These are phyloP conservation scores for Callimico goeldii DNA, from an alignment of 2,797 vertebrate genomes.

Conservation along the genomic window DNA sequence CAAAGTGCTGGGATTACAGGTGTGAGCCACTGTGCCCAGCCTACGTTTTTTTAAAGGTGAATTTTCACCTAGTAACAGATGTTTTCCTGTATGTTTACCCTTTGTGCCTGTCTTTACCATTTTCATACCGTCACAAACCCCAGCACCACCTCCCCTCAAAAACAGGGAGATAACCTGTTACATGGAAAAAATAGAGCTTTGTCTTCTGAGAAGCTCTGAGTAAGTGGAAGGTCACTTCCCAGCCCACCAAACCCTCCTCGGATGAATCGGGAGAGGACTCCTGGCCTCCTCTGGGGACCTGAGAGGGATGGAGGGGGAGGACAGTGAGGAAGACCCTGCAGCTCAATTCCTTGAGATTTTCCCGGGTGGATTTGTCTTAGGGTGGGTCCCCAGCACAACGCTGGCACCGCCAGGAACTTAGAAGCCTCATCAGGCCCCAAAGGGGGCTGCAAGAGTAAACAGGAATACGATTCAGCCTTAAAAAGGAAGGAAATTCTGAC, in stretches of 20 bases:
- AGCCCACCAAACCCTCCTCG: background rate
- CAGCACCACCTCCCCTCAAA: background rate
- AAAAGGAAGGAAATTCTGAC: background rate
- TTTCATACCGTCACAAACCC: background rate
- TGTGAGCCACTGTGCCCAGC: too few relatives aligned
- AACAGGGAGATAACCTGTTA: background rate
- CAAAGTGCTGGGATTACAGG: background rate
- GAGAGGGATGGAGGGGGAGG: background rate
- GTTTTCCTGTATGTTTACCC: background rate
- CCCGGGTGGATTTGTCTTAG: background rate
- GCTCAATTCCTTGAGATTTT: background rate
- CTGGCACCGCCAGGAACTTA: background rate
- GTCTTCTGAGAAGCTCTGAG: background rate
- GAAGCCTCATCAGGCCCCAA: background rate
- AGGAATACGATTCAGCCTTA: background rate
- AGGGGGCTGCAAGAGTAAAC: background rate
- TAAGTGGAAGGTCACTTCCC: background rate
- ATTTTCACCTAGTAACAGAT: background rate
- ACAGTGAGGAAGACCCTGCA: rapidly evolving
- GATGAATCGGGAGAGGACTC: background rate
- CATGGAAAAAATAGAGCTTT: background rate
- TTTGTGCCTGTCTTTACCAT: background rate
- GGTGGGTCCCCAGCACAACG: background rate
- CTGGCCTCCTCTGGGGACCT: background rate
- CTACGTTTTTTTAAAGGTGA: background rate